These are phyloP conservation scores for Callyntrura sp. DNA, from an alignment of 2,888 invertebrate species.

Conservation along the genomic window DNA sequence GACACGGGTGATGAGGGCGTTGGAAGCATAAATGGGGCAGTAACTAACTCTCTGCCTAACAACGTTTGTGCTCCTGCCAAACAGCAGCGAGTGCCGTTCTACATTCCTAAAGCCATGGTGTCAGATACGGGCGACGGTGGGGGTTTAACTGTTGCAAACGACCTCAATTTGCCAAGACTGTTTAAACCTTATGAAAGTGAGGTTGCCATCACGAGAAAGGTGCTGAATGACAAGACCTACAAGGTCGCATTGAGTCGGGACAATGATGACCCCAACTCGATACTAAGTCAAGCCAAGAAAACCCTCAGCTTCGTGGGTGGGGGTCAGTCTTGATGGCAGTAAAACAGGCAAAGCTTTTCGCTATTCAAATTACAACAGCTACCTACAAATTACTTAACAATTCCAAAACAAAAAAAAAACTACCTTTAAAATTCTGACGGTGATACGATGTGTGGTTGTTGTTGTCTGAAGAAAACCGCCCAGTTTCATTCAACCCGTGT, in stretches of 20 bases:
- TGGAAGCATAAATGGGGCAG: neutral
- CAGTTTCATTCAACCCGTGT: too few relatives aligned
- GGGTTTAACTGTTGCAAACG: conserved; percentile 22
- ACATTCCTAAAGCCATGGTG: conserved; percentile 48
- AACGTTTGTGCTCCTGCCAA: neutral
- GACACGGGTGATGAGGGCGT: conserved; percentile 74
- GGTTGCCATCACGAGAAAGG: conserved; percentile 62
- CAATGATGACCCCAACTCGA: conserved; percentile 82
- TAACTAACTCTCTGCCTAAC: too few relatives aligned
- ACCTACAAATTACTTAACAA: too few relatives aligned
- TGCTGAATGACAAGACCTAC: conserved; percentile 73
- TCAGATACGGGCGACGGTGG: conserved; percentile 53
- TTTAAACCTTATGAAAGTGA: conserved; percentile 79
- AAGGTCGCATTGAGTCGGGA: conserved; percentile 80
- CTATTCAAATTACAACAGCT: too few relatives aligned
- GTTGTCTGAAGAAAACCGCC: too few relatives aligned
- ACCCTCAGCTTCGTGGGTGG: conserved; percentile 79
- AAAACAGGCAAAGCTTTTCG: too few relatives aligned
- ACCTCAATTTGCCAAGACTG: conserved; percentile 78
- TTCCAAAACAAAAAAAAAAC: too few relatives aligned
- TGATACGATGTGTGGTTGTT: too few relatives aligned
- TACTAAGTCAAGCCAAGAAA: conserved; percentile 82
- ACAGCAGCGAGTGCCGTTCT: conserved; percentile 39
- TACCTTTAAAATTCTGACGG: too few relatives aligned
- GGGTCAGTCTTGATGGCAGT: too few relatives aligned